Conservation (phyloP, 2,888 invertebrate species). For the Chaitophorus viminalis region DNA sequence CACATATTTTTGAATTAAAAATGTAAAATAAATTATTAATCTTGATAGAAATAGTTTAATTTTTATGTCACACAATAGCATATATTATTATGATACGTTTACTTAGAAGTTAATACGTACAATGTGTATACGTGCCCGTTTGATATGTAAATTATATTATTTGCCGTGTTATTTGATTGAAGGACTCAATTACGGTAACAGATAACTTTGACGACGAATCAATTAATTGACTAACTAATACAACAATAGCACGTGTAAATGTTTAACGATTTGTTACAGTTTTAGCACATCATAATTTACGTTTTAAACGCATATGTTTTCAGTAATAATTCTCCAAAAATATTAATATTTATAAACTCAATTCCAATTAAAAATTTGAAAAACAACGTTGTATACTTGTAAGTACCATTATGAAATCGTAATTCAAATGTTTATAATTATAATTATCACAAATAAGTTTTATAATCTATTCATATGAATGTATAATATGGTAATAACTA, state of each 20-base stretch:
- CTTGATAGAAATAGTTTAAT: too few relatives aligned
- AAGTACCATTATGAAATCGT: background rate
- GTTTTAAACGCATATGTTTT: background rate
- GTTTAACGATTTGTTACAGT: background rate
- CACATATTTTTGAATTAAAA: too few relatives aligned
- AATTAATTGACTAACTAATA: background rate
- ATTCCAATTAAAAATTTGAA: background rate
- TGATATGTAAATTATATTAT: background rate
- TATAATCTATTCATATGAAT: background rate
- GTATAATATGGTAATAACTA: background rate
- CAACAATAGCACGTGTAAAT: background rate
- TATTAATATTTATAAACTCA: background rate
- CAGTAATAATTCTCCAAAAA: background rate
- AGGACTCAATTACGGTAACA: background rate
- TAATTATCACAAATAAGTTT: background rate
- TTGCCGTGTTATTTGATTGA: background rate
- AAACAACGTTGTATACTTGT: too few relatives aligned
- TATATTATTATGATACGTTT: background rate
- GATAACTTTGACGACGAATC: background rate
- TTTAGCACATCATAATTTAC: background rate
- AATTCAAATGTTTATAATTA: background rate
- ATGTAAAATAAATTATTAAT: too few relatives aligned
- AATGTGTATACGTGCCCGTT: background rate
- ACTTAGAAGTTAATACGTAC: background rate
- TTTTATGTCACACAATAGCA: too few relatives aligned